Conservation (phyloP, 2,888 invertebrate genomes). For the Cheilosia vulpina region DNA sequence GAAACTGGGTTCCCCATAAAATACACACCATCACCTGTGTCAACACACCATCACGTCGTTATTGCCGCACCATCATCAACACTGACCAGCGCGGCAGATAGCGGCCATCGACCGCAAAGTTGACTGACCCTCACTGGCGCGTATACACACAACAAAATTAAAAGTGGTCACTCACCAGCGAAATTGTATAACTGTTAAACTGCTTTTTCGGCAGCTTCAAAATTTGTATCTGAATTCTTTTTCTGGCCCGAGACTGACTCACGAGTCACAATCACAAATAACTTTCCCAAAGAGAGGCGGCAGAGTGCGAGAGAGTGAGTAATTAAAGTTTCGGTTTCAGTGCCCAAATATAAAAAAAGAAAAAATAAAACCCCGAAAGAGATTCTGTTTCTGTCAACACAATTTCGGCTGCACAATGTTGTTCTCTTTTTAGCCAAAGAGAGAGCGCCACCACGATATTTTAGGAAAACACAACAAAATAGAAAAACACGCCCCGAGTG, state of each 20-base stretch:
- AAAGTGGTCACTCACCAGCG: constrained; percentile 77
- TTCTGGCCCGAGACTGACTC: constrained; percentile 20
- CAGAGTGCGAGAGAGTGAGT: constrained; percentile 29
- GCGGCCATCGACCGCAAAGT: constrained; percentile 73
- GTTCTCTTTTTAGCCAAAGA: constrained; percentile 32
- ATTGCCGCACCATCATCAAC: constrained; percentile 31
- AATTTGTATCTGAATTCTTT: constrained; percentile 44
- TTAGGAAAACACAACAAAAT: constrained; percentile 9
- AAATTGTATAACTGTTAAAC: constrained; percentile 78
- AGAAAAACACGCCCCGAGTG: constrained; percentile 39
- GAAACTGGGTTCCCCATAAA: constrained; percentile 37
- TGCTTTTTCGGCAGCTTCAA: constrained; percentile 66
- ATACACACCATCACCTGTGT: constrained; percentile 41
- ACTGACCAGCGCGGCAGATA: constrained; percentile 58
- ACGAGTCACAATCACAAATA: constrained; percentile 9
- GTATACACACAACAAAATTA: constrained; percentile 73
- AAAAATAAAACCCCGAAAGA: constrained; percentile 17
- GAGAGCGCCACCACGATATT: constrained; percentile 24
- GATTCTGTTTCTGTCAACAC: not conserved
- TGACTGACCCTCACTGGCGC: constrained; percentile 62
- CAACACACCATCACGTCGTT: constrained; percentile 20
- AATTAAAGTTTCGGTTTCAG: constrained; percentile 40
- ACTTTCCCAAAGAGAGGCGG: constrained; percentile 66
- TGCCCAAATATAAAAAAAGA: constrained; percentile 31
- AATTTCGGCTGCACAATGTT: constrained; percentile 11